Base-by-base conservation (phyloP, 2,888 invertebrate species). In the Orchesella flavescens region DNA sequence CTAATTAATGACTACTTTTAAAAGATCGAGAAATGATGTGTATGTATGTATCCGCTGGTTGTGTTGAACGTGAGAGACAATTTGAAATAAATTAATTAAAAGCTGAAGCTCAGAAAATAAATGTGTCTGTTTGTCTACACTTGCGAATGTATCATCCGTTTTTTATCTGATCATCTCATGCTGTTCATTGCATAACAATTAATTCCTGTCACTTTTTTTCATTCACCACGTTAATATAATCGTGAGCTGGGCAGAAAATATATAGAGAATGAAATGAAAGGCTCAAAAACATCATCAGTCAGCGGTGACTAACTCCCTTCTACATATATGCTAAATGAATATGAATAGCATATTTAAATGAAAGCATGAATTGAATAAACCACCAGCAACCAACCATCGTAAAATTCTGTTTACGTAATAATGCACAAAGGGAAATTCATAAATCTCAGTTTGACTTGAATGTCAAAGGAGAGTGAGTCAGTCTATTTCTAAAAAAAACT, bases 31-130 rank as follows among this genome's bases (percentile, higher is more conserved):
- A 15, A 44, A 17, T 66, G 66, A 10, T 61, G 10, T 72, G 43
- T 44, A 34, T 19, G 46, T 19, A 72, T 7, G 12, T 43, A 43
- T 43, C 53, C 59, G 19, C 44, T 61, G 3, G 19, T 71, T 63
- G 34, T 21, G 34, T 34, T n/a, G 34, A 66, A 44, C 66, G 19
- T 75, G 75, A 65, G 75, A 75, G 66, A 55, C 65, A 55, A 66
- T 75, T 75, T 66, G 3, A 55, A 75, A 75, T 75, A 66, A 75
- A 55, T 55, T 65, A 74, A 74, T 71, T 43, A 74, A 74, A 23
- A 61, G 7, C 7, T 57, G 43, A 19, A 13, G n/a, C 23, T 59
- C 15, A 44, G n/a, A n/a, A 53, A 53, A n/a, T 53, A 53, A 53
- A n/a, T n/a, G 53, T 53, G n/a, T 53, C n/a, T 53, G n/a, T 53